phyloP scores from a whole-genome alignment of 1,140 invertebrate genomes.

The Cepaea nemoralis region DNA sequence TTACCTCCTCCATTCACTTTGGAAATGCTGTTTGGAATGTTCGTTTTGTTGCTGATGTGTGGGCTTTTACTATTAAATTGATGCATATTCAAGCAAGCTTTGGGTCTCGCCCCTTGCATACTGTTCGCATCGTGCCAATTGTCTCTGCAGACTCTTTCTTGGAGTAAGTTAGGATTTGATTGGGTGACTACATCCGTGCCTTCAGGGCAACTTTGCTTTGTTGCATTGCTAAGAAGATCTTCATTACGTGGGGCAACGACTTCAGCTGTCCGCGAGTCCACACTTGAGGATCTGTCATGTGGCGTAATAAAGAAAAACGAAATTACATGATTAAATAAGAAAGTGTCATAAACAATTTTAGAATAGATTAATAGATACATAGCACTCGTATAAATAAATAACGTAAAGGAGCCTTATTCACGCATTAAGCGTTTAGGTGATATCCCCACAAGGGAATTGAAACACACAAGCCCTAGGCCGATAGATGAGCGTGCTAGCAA shows the following conservation, averaged over 20 bases:
- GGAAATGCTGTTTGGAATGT: slow-evolving; percentile 10
- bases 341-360: too few species aligned
- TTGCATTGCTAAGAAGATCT: not conserved
- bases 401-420: too few species aligned
- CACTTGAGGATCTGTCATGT: not conserved
- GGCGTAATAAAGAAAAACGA: too few species aligned
- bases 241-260: not conserved
- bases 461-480: too few species aligned
- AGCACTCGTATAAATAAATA: too few species aligned
- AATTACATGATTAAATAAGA: too few species aligned
- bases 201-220: slow-evolving; percentile 30
- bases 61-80: not conserved
- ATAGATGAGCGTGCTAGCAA: too few species aligned
- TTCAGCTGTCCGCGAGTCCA: not conserved
- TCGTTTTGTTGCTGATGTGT: slow-evolving; percentile 16
- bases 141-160: slow-evolving; percentile 26
- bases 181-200: slow-evolving; percentile 57
- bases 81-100: not conserved
- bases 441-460: too few species aligned
- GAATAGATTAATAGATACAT: too few species aligned
- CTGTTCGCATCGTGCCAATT: not conserved
- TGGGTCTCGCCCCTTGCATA: slow-evolving; percentile 30
- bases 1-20: not conserved
- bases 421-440: too few species aligned
- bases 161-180: slow-evolving; percentile 56